Base-by-base conservation (phyloP, 2,888 invertebrate species). In the Mythimna vitellina region DNA sequence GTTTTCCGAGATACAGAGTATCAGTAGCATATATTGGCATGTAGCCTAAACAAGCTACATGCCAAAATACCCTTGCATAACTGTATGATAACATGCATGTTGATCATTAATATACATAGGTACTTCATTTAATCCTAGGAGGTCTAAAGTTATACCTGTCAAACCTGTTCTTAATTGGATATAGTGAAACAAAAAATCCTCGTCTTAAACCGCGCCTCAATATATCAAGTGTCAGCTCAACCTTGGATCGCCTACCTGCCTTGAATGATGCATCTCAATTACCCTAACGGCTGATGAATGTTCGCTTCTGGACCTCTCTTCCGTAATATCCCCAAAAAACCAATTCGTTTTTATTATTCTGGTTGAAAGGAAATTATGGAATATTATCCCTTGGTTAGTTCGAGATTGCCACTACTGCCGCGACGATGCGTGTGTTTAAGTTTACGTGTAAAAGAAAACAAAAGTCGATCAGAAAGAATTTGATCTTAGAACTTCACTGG, bases 191-290 rank as follows among this genome's bases (percentile, higher is more conserved):
- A 76, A 75, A 71, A 75, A 83, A 22, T 69, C 70, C 51, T 71
- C 42, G 65, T 72, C 58, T 65, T 72, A 51, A 60, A 65, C 51
- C 57, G 65, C 53, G 56, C 46, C 42, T 70, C 62, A n/a, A 60
- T 71, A 64, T 76, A 81, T 74, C 81, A 61, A 70, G 72, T 84
- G 65, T 82, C 84, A 65, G 56, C 20, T 29, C 58, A 58, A 74
- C 79, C 79, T 85, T 82, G 73, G 63, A 78, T 57, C 25, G 66
- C 70, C 70, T 35, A 85, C 68, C 76, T 56, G 46, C 87, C 85
- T 87, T 86, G 85, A 83, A 71, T 60, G 65, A 53, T 76, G 73
- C 78, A 84, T 87, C 84, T 85, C 29, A 42, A 53, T 76, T 81
- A 76, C 68, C 58, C 76, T 63, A 75, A 53, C 22, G 29, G 17